Evolutionary conservation across 2,113 vertebrate species (phyloP), one percentile per base, ranked within the genome.

Genomic region (Baryphthengus martii): DNA sequence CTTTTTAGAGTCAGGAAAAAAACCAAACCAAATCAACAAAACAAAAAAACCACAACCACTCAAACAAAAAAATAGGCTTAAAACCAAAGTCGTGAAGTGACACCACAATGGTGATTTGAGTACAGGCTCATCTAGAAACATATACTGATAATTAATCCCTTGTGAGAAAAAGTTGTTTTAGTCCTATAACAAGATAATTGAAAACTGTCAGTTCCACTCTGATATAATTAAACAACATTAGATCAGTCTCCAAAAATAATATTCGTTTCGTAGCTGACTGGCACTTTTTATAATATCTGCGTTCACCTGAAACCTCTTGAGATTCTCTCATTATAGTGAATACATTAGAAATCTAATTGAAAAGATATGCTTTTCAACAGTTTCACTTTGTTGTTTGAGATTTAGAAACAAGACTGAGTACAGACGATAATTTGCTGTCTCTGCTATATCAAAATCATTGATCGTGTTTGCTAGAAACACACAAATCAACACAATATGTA

Each of bases 281-380:
- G 75, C 94, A 97, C 23, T 91, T 87, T 90, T 84, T 93, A 55
- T 79, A 90, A 61, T 75, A 93, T 67, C 44, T 94, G 45, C 35
- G 70, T 35, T 70, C 65, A 40, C 52, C 80, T 92, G 47, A 88
- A 97, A 28, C 47, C 52, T 90, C 62, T 76, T 24, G 52, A 89
- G 85, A 76, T 86, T 79, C 71, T 67, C 88, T 61, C 59, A 47
- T 58, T 88, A 94, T 10, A 76, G 31, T 63, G 68, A 95, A 89
- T 29, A 44, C 42, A n/a, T 63, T 91, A 85, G 72, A 94, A 95
- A 89, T 79, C 53, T 87, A 86, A 85, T 44, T 90, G 85, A 82
- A 94, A 82, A 82, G 93, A 61, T 75, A 40, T 44, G 53, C 17
- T 91, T 93, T 94, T 80, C 62, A 89, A 72, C 20, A 66, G 37